Percentiles rank a stretch among this genome's conserved stretches.
These are phyloP conservation scores for Elymnias hypermnestra DNA, from an alignment of 1,140 invertebrate genomes.

Conservation along the genomic window DNA sequence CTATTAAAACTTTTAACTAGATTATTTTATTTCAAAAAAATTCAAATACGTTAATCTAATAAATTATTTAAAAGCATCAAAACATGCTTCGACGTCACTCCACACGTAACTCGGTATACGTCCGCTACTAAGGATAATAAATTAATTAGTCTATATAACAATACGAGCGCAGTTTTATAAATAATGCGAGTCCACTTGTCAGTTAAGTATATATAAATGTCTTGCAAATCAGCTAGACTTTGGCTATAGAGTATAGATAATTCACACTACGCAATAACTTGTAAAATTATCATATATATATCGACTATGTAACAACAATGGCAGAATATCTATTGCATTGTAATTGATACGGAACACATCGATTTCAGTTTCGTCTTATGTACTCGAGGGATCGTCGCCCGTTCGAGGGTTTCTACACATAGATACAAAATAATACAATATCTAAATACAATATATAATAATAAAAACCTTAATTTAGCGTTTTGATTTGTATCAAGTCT, in stretches of 20 bases:
- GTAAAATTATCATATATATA: conserved; percentile 26
- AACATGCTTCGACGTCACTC: not conserved
- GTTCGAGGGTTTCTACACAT: not conserved
- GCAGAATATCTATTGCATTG: conserved; percentile 55
- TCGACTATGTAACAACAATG: conserved; percentile 52
- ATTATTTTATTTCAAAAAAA: conserved; percentile 10
- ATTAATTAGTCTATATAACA: conserved; percentile 6
- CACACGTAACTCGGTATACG: not conserved
- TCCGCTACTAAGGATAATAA: not conserved
- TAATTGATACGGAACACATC: conserved; percentile 60
- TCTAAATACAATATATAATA: conserved; percentile 23
- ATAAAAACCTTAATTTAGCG: conserved; percentile 18
- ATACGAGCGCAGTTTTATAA: conserved; percentile 11
- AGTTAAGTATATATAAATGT: conserved; percentile 23
- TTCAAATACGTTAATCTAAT: conserved; percentile 17
- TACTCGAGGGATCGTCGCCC: not conserved
- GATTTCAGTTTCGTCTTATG: conserved; percentile 30
- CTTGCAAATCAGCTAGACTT: conserved; percentile 31
- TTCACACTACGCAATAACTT: conserved; percentile 33
- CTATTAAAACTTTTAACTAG: conserved; percentile 17
- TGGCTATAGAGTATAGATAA: conserved; percentile 32
- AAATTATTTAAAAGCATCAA: conserved; percentile 12
- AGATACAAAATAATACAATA: conserved; percentile 20
- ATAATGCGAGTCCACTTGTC: conserved; percentile 22
- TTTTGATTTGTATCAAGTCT: conserved; percentile 35